These are phyloP conservation scores for Harpegnathos saltator DNA, from an alignment of 1,140 invertebrate species.

Conservation along the genomic window DNA sequence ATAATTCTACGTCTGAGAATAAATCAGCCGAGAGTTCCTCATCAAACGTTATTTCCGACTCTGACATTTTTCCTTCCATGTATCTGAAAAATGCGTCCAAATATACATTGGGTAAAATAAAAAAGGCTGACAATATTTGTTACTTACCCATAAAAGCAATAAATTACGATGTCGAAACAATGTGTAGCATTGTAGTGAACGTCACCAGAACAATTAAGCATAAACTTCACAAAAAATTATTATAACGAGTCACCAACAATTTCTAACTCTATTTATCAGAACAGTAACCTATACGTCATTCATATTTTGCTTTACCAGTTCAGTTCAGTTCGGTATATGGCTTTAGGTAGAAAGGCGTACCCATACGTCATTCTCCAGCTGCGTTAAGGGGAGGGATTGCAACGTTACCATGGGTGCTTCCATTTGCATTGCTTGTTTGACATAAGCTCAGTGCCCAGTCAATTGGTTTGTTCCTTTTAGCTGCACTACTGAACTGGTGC, in stretches of 20 bases:
- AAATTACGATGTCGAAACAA: neutral
- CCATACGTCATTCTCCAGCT: no score
- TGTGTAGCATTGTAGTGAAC: neutral
- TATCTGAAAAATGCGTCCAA: neutral
- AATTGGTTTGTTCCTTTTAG: no score
- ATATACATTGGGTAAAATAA: no score
- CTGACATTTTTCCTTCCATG: constrained; percentile 68
- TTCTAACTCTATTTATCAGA: neutral
- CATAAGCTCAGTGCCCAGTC: no score
- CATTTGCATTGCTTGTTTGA: no score
- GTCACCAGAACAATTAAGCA: neutral
- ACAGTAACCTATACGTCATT: neutral
- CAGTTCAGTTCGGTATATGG: no score
- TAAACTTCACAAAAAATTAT: neutral
- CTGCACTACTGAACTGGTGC: no score
- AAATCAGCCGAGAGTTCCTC: constrained; percentile 76
- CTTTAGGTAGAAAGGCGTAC: no score
- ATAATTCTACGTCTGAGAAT: constrained; percentile 75
- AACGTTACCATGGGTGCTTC: neutral
- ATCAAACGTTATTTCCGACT: constrained; percentile 73
- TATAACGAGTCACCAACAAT: neutral
- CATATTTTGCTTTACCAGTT: no score
- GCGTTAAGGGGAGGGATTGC: no score
- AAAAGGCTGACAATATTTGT: neutral
- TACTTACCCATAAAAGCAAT: neutral